Evolutionary conservation across 2,888 invertebrate genomes (phyloP).

Genomic region (Ectemnius lituratus): DNA sequence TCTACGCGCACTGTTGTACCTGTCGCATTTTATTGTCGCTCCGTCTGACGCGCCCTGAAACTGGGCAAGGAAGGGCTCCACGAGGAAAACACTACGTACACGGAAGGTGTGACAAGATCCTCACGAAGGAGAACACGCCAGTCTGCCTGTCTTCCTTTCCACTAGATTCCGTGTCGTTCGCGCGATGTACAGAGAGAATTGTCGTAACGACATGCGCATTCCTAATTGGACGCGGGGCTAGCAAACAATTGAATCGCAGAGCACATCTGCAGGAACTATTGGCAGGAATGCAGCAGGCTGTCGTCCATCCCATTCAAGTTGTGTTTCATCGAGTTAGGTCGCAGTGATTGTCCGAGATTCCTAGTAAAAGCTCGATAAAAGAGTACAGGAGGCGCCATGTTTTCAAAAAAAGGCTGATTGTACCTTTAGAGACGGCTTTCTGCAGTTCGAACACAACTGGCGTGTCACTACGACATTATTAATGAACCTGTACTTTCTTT

Average conservation of each 20-base stretch:
- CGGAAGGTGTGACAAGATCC: slow-evolving; percentile 35
- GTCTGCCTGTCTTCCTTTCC: slow-evolving; percentile 27
- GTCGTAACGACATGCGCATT: too few relatives aligned
- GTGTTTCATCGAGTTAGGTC: slow-evolving; percentile 23
- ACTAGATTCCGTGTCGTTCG: slow-evolving; percentile 11
- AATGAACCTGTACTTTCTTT: slow-evolving; percentile 75
- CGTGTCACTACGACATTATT: slow-evolving; percentile 61
- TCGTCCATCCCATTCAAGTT: slow-evolving; percentile 34
- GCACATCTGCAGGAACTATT: slow-evolving; percentile 8
- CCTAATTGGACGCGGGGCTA: neutral
- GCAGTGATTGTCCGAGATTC: too few relatives aligned
- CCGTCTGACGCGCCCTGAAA: slow-evolving; percentile 36
- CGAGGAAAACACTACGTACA: slow-evolving; percentile 21
- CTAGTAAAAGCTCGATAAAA: slow-evolving; percentile 7
- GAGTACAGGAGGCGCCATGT: neutral
- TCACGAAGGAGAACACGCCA: slow-evolving; percentile 35
- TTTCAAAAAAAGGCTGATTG: slow-evolving; percentile 17
- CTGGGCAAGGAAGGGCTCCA: slow-evolving; percentile 39
- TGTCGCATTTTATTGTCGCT: slow-evolving; percentile 12
- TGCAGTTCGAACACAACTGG: slow-evolving; percentile 45
- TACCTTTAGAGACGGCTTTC: slow-evolving; percentile 45
- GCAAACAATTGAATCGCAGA: too few relatives aligned
- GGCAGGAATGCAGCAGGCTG: slow-evolving; percentile 40
- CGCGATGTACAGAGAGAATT: slow-evolving; percentile 4
- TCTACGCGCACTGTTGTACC: too few relatives aligned